Percentiles rank a stretch among this genome's conserved stretches.
phyloP scores from a whole-genome alignment of 2,888 invertebrate species.

The Cephus runcator region DNA sequence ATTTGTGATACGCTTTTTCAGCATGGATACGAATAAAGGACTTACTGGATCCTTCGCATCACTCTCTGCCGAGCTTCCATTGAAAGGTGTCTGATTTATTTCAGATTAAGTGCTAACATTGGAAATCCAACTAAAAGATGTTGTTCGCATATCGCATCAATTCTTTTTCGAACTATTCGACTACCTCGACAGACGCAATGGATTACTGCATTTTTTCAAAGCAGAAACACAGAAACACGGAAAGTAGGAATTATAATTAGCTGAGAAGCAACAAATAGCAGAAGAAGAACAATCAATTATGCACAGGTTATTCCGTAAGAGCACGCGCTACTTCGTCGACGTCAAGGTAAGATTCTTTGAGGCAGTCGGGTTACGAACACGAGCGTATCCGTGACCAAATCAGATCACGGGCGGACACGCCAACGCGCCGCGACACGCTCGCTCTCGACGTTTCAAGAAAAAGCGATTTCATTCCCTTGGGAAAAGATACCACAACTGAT shows the following conservation, averaged over 20 bases:
- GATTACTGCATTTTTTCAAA: not conserved
- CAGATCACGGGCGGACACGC: constrained; percentile 28
- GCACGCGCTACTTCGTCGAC: constrained; percentile 5
- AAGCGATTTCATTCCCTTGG: constrained; percentile 1
- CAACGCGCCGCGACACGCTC: constrained; percentile 1
- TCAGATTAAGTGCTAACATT: not conserved
- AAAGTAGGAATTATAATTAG: not conserved
- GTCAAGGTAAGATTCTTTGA: constrained; percentile 1
- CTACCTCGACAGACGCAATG: not conserved
- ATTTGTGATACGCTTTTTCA: not conserved
- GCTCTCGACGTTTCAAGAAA: not conserved
- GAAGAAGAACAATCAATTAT: constrained; percentile 5
- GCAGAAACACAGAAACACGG: not conserved
- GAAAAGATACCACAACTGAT: not conserved
- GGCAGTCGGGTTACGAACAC: constrained; percentile 33
- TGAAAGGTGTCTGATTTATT: not conserved
- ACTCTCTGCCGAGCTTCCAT: not conserved
- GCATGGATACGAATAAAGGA: not conserved
- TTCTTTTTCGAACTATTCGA: not conserved
- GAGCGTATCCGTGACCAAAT: constrained; percentile 55
- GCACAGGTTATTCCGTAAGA: constrained; percentile 4
- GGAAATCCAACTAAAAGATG: not conserved
- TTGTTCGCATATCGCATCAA: not conserved
- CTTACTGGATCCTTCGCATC: not conserved
- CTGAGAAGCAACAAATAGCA: not conserved